Evolutionary conservation across 2,888 invertebrate genomes (phyloP).

Genomic region (Eristalinus sepulchralis): DNA sequence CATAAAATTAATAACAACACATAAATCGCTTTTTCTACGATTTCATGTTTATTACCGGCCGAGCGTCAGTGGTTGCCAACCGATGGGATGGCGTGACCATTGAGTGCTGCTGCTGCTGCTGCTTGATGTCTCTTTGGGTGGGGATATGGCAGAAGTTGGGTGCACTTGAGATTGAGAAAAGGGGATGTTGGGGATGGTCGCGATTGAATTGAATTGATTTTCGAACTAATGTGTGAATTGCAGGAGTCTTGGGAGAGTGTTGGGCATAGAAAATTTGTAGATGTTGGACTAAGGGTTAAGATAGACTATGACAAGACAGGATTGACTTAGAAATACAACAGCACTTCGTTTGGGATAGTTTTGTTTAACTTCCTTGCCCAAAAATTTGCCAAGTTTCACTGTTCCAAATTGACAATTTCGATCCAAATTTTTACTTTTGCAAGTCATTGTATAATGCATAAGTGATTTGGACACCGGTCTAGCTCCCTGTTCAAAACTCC

Average conservation of each 20-base stretch:
- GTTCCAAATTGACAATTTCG: too few species aligned
- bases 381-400: too few species aligned
- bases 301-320: too few species aligned
- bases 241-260: not conserved
- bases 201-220: not conserved
- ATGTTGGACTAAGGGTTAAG: not conserved
- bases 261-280: too few species aligned
- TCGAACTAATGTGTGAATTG: not conserved
- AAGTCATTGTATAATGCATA: too few species aligned
- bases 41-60: constrained; percentile 58
- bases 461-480: too few species aligned
- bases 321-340: too few species aligned
- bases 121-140: not conserved
- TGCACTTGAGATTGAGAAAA: not conserved
- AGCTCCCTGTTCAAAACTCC: too few species aligned
- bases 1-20: constrained; percentile 69
- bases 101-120: not conserved
- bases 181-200: not conserved
- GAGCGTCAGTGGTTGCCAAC: constrained; percentile 49
- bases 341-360: too few species aligned
- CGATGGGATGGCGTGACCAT: not conserved
- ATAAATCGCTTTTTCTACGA: constrained; percentile 65
- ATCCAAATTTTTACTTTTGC: too few species aligned
- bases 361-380: too few species aligned
- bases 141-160: not conserved